Conservation (phyloP, 2,888 invertebrate species). For the Macaria notata region DNA sequence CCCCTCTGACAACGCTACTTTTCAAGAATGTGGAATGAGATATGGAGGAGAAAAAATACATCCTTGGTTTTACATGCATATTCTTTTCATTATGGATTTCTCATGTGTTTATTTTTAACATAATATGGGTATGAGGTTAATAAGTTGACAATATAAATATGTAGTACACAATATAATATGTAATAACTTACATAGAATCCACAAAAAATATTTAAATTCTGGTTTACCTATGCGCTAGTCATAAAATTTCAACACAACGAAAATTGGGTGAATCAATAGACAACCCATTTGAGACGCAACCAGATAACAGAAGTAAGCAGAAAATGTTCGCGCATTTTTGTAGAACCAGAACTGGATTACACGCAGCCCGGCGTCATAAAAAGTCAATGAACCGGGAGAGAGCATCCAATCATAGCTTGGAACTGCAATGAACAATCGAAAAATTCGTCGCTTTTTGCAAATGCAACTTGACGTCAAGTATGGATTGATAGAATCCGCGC, state of each 20-base stretch:
- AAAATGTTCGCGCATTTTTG: slow-evolving; percentile 21
- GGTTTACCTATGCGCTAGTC: too few species aligned
- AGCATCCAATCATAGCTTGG: slow-evolving; percentile 28
- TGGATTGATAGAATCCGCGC: slow-evolving; percentile 43
- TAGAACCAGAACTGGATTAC: slow-evolving; percentile 20
- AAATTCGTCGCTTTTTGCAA: slow-evolving; percentile 28
- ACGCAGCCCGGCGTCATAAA: slow-evolving; percentile 20
- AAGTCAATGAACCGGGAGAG: slow-evolving; percentile 26
- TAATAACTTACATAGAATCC: too few species aligned
- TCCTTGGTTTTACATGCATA: too few species aligned
- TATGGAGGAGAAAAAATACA: too few species aligned
- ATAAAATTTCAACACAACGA: not conserved
- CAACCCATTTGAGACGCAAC: slow-evolving; percentile 4
- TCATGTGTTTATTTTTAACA: too few species aligned
- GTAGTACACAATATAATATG: too few species aligned
- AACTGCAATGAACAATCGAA: slow-evolving; percentile 30
- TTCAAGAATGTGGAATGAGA: slow-evolving; percentile 9
- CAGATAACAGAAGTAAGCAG: slow-evolving; percentile 15
- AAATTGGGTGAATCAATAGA: slow-evolving; percentile 4
- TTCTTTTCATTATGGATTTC: too few species aligned
- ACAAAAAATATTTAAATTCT: too few species aligned
- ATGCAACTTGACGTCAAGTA: slow-evolving; percentile 38
- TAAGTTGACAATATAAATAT: too few species aligned
- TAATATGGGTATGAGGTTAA: too few species aligned
- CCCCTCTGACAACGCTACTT: slow-evolving; percentile 36